phyloP scores from a whole-genome alignment of 2,797 vertebrate species.

The Anguilla pacifica region DNA sequence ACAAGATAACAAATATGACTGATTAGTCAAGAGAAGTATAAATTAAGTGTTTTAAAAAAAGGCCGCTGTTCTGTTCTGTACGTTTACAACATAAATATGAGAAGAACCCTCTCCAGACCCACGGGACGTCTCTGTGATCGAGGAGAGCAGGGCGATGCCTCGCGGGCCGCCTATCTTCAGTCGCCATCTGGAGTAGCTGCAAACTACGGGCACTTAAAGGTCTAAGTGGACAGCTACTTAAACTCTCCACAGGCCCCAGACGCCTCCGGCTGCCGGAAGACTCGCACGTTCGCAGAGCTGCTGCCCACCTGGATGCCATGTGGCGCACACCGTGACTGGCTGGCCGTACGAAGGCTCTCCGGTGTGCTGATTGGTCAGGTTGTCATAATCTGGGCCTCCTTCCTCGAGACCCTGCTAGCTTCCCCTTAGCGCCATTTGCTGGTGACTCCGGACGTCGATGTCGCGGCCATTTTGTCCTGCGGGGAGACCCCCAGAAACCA shows the following conservation, averaged over 20 bases:
- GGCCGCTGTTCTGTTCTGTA: not conserved
- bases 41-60: not conserved
- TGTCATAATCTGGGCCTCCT: not conserved
- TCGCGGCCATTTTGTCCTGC: not conserved
- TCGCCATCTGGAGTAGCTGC: constrained; percentile 61
- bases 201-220: constrained; percentile 64
- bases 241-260: constrained; percentile 51
- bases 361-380: not conserved
- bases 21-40: not conserved
- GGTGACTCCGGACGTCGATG: not conserved
- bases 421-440: not conserved
- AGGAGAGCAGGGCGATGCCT: constrained; percentile 24
- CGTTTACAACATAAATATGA: not conserved
- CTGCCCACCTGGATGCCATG: constrained; percentile 63
- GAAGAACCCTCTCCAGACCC: no score
- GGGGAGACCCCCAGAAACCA: not conserved
- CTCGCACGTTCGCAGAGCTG: not conserved
- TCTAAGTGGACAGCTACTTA: constrained; percentile 70
- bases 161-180: constrained; percentile 54
- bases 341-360: constrained; percentile 48
- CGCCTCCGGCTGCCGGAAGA: constrained; percentile 11
- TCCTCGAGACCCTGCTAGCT: not conserved
- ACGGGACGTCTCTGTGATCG: not conserved
- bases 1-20: not conserved
- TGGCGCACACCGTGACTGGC: constrained; percentile 61